Evolutionary conservation across 2,888 invertebrate genomes (phyloP).

Genomic region (Leptopilina myrica): DNA sequence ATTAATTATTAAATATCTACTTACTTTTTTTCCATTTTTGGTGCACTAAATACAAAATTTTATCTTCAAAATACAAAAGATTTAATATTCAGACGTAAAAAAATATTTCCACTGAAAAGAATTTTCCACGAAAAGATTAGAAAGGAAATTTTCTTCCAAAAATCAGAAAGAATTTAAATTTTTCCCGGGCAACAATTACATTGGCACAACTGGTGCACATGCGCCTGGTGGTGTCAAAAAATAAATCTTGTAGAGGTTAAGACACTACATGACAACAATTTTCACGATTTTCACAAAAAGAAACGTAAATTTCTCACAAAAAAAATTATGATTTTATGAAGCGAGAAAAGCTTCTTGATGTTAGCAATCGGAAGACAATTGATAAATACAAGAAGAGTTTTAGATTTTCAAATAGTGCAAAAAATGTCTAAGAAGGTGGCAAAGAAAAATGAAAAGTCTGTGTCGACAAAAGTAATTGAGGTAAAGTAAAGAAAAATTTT

Average conservation of each 20-base stretch:
- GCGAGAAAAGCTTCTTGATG: neutral
- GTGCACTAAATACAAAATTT: too few relatives aligned
- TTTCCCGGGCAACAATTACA: neutral
- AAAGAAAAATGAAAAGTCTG: constrained; percentile 58
- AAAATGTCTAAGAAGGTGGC: constrained; percentile 67
- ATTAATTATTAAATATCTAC: neutral
- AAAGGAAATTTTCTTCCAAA: too few relatives aligned
- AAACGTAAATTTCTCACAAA: neutral
- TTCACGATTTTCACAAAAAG: neutral
- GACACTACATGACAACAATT: neutral
- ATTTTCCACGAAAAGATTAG: too few relatives aligned
- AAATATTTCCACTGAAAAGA: too few relatives aligned
- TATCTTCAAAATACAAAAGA: too few relatives aligned
- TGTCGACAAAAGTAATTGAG: constrained; percentile 54
- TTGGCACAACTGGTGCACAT: neutral
- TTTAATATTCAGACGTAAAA: too few relatives aligned
- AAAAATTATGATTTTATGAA: neutral
- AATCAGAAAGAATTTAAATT: too few relatives aligned
- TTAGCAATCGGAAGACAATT: neutral
- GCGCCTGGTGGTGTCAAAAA: neutral
- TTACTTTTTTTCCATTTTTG: too few relatives aligned
- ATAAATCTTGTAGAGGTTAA: constrained; percentile 5
- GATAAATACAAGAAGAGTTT: neutral
- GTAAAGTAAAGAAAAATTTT: constrained; percentile 58
- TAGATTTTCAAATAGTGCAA: constrained; percentile 44